Percentiles rank a stretch among this genome's conserved stretches.
These are phyloP conservation scores for Piaya cayana DNA, from an alignment of 2,113 vertebrate genomes.

Conservation along the genomic window DNA sequence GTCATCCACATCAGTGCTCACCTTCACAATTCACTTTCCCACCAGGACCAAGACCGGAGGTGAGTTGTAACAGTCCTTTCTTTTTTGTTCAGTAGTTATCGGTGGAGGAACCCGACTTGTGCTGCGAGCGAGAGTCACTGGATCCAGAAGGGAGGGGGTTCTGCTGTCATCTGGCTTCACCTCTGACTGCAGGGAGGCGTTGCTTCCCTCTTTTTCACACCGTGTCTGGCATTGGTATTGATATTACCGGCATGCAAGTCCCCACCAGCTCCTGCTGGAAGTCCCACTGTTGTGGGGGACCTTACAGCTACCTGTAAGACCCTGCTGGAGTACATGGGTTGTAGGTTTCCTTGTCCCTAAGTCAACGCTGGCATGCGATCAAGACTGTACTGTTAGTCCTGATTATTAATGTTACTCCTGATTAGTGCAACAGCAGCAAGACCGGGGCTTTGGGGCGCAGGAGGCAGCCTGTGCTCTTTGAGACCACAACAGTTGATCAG, in stretches of 20 bases:
- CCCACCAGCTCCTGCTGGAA: neutral
- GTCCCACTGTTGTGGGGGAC: neutral
- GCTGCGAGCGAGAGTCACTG: rapidly evolving
- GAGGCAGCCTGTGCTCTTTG: neutral
- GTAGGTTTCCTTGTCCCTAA: neutral
- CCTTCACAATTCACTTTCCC: rapidly evolving
- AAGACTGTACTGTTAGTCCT: neutral
- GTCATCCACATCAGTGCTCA: neutral
- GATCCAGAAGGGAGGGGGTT: neutral
- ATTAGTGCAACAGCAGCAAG: neutral
- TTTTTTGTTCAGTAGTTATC: neutral
- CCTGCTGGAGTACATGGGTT: rapidly evolving
- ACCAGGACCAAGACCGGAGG: neutral
- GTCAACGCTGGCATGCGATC: neutral
- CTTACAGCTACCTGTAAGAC: neutral
- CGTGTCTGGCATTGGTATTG: too few relatives aligned
- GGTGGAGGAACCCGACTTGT: neutral
- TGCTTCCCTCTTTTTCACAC: neutral
- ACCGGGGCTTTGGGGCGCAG: neutral
- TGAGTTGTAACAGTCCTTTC: neutral
- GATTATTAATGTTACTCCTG: too few relatives aligned
- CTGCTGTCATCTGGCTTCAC: neutral
- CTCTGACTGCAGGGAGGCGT: neutral
- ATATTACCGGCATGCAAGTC: rapidly evolving
- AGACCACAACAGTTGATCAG: neutral